Evolutionary conservation across 2,797 vertebrate species (phyloP), one percentile per base, ranked within the genome.

Genomic region (Pangasius mekongensis): DNA sequence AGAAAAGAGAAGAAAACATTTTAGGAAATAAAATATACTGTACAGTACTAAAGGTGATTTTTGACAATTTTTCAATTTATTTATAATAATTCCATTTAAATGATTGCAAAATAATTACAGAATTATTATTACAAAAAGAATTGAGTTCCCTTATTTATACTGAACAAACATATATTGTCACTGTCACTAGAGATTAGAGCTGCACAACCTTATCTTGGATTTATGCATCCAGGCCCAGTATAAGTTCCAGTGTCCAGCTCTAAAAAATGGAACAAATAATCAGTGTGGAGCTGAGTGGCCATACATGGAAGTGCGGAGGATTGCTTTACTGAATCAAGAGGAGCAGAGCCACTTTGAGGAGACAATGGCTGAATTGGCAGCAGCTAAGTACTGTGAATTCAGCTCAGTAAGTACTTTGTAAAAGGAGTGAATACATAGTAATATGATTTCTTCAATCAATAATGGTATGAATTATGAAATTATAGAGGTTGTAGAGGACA

Each of bases 311-410:
- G 95, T 96, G 47, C 93, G 95, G 60, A 92, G 91, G 47, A 88
- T 95, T 90, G 95, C 95, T 0, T 89, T 93, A 54, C 91, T 96
- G 86, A 95, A 93, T 0, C 0, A 78, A 14, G 58, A 93, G n/a
- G 96, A 96, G 87, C 96, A 95, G 93, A 43, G 77, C 33, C 54
- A 95, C 90, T 96, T 96, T 91, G 96, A 96, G 47, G 92, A 94
- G 86, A 93, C 33, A 0, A 91, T 95, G 1, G 94, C 93, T 0
- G 89, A 6, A 0, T 49, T 95, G 85, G 93, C 95, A 24, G 93
- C 93, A 10, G 36, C 81, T 1, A 84, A 91, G 39, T 95, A 93
- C 93, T 94, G 93, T 84, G 95, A 96, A 49, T 92, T 91, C 64
- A 94, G 94, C 91, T 6, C 78, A 1, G 95, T 96, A 89, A 95